Conservation (phyloP, 2,113 vertebrate genomes). For the Gymnocephalus cernua region DNA sequence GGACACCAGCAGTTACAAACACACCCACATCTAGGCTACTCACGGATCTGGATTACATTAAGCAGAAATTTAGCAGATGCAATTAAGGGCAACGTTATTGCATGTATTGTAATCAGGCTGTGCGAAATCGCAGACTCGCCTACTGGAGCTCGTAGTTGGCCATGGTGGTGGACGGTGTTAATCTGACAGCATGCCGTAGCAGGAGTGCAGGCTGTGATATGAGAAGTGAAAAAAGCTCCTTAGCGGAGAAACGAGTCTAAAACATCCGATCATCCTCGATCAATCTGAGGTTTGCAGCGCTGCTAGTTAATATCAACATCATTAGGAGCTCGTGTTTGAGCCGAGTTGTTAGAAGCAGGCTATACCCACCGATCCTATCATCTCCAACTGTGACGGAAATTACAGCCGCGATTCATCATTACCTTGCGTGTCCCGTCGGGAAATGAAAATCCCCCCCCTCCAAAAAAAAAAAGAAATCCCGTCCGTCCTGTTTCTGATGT, state of each 20-base stretch:
- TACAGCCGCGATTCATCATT: conserved; percentile 61
- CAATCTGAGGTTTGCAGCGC: conserved; percentile 27
- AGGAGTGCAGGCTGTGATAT: conserved; percentile 48
- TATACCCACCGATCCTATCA: conserved; percentile 44
- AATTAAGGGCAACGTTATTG: neutral
- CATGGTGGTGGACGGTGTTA: conserved; percentile 59
- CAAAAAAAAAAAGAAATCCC: neutral
- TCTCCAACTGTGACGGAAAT: conserved; percentile 62
- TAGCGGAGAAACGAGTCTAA: conserved; percentile 27
- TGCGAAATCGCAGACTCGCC: conserved; percentile 42
- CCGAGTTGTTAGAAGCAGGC: conserved; percentile 51
- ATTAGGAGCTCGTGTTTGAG: conserved; percentile 38
- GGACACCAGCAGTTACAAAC: conserved; percentile 47
- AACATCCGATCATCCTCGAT: conserved; percentile 48
- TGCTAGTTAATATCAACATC: conserved; percentile 21
- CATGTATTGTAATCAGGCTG: neutral
- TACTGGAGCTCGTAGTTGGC: conserved; percentile 66
- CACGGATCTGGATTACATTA: neutral
- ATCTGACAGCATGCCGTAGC: conserved; percentile 72
- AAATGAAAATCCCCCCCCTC: neutral
- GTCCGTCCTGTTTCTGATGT: conserved; percentile 12
- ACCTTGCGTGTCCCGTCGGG: conserved; percentile 70
- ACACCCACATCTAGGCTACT: conserved; percentile 45
- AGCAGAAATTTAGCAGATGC: neutral
- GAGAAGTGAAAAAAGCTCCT: conserved; percentile 52